A percentile compares a stretch with the other conserved stretches of the same genome.
Evolutionary conservation across 2,113 vertebrate species (phyloP).

Genomic region (Azemiops feae): DNA sequence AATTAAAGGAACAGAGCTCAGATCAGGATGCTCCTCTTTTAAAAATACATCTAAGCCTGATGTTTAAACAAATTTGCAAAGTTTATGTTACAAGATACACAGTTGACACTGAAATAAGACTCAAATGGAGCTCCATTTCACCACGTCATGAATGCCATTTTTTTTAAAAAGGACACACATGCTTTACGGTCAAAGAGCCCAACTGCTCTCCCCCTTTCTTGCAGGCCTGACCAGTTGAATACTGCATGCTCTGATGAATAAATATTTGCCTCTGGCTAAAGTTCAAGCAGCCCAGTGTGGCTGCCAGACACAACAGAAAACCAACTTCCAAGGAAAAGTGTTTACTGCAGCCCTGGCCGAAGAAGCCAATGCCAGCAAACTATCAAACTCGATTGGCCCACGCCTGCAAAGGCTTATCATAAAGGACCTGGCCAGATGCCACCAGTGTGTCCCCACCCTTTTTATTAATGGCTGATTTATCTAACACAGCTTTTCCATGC

Average conservation of each 20-base stretch:
- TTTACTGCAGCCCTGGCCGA: slow-evolving; percentile 75
- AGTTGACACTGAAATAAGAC: slow-evolving; percentile 36
- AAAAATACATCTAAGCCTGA: slow-evolving; percentile 13
- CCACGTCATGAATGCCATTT: slow-evolving; percentile 20
- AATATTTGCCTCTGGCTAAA: slow-evolving; percentile 89
- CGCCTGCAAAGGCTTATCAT: slow-evolving; percentile 59
- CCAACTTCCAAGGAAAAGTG: slow-evolving; percentile 81
- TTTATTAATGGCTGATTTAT: slow-evolving; percentile 57
- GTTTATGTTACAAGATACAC: not conserved
- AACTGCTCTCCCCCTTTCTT: slow-evolving; percentile 44
- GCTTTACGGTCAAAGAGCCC: slow-evolving; percentile 49
- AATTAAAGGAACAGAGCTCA: slow-evolving; percentile 68
- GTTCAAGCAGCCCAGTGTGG: slow-evolving; percentile 77
- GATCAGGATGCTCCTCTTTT: slow-evolving; percentile 53
- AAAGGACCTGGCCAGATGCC: slow-evolving; percentile 65
- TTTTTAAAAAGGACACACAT: slow-evolving; percentile 39
- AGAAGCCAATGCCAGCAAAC: slow-evolving; percentile 69
- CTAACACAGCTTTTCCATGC: slow-evolving; percentile 42
- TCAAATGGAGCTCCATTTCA: slow-evolving; percentile 46
- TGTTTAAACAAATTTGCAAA: slow-evolving; percentile 36
- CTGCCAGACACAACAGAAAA: slow-evolving; percentile 84
- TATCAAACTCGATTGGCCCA: slow-evolving; percentile 50
- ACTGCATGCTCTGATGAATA: slow-evolving; percentile 79
- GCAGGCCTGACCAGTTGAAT: slow-evolving; percentile 76
- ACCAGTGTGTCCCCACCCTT: slow-evolving; percentile 47